Conservation (phyloP, 2,797 vertebrate genomes). For the Zenarchopterus dispar region DNA sequence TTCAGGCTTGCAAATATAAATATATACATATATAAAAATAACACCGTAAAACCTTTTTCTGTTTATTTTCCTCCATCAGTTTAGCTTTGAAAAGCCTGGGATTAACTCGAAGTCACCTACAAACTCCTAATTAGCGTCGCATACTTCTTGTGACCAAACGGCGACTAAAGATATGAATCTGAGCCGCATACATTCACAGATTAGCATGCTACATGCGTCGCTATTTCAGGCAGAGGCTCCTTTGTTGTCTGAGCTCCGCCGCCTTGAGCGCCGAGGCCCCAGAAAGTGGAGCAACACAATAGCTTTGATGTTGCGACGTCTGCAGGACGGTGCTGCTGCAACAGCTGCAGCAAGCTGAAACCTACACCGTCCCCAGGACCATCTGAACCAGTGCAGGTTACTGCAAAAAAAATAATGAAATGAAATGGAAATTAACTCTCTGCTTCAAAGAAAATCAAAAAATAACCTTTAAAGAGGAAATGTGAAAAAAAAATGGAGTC, state of each 20-base stretch:
- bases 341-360: constrained; percentile 24
- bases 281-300: constrained; percentile 66
- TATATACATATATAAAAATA: too few species aligned
- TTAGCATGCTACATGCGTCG: constrained; percentile 30
- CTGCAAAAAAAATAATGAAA: constrained; percentile 4
- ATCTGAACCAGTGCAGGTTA: constrained; percentile 50
- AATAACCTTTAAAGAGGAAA: constrained; percentile 4
- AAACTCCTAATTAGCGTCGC: too few species aligned
- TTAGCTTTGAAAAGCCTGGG: too few species aligned
- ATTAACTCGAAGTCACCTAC: too few species aligned
- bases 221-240: constrained; percentile 55
- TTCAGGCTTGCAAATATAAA: too few species aligned
- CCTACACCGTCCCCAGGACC: neutral
- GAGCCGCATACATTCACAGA: constrained; percentile 5
- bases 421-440: neutral
- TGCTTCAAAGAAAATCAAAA: constrained; percentile 4
- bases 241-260: constrained; percentile 48
- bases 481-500: neutral
- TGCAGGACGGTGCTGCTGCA: constrained; percentile 43
- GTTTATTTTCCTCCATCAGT: too few species aligned
- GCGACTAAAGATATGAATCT: constrained; percentile 12
- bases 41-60: too few species aligned
- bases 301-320: constrained; percentile 63
- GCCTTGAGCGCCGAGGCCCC: constrained; percentile 47
- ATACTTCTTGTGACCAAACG: neutral